Evolutionary conservation across 1,140 invertebrate species (phyloP).

Genomic region (Pomacea maculata): DNA sequence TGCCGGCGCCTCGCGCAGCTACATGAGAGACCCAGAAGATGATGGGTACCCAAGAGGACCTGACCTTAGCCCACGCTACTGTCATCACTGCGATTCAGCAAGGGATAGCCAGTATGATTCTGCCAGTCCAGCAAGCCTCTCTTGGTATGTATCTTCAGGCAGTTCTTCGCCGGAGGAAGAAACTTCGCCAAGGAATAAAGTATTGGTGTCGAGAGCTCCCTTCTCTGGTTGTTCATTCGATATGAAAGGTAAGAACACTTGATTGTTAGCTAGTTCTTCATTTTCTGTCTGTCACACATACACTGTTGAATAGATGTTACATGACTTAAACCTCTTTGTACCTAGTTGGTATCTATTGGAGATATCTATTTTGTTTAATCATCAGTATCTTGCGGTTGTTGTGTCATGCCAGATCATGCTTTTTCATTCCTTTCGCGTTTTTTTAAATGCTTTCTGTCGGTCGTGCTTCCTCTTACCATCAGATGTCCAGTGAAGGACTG

Average conservation of each 20-base stretch:
- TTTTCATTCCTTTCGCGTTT: too few relatives aligned
- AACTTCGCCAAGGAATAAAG: slow-evolving; percentile 5
- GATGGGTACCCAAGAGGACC: slow-evolving; percentile 56
- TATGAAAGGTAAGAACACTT: slow-evolving; percentile 47
- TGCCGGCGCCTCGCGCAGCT: slow-evolving; percentile 60
- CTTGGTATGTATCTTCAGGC: slow-evolving; percentile 53
- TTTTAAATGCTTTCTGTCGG: too few relatives aligned
- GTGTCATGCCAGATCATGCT: too few relatives aligned
- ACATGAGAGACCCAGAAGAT: slow-evolving; percentile 56
- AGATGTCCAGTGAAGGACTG: too few relatives aligned
- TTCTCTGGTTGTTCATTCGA: slow-evolving; percentile 41
- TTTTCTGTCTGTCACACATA: too few relatives aligned
- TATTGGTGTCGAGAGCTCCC: background rate
- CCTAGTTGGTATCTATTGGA: too few relatives aligned
- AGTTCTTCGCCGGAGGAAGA: slow-evolving; percentile 30
- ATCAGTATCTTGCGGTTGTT: too few relatives aligned
- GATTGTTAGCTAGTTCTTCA: background rate
- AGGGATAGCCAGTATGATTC: slow-evolving; percentile 56
- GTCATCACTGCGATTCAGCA: slow-evolving; percentile 44
- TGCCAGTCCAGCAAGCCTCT: slow-evolving; percentile 48
- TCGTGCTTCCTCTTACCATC: too few relatives aligned
- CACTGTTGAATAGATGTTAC: too few relatives aligned
- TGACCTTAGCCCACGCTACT: slow-evolving; percentile 43
- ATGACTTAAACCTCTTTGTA: too few relatives aligned
- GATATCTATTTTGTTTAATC: too few relatives aligned